phyloP scores from a whole-genome alignment of 2,888 invertebrate genomes.

The Diadegma fenestrale region DNA sequence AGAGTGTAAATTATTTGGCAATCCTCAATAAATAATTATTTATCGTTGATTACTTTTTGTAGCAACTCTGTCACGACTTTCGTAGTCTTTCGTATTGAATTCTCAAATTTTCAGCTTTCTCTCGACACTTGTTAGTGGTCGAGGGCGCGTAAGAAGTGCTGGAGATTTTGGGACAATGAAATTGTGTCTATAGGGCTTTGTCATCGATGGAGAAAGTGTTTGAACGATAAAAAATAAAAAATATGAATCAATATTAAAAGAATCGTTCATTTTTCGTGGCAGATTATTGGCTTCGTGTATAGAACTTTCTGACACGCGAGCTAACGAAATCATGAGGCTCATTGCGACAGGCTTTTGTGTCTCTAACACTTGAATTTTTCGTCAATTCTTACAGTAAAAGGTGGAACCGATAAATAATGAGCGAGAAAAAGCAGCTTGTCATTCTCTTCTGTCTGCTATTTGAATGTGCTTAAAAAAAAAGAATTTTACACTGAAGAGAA shows the following conservation, averaged over 20 bases:
- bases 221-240: neutral
- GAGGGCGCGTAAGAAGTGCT: slow-evolving; percentile 29
- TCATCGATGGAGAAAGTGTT: slow-evolving; percentile 47
- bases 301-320: neutral
- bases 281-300: neutral
- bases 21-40: neutral
- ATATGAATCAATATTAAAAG: neutral
- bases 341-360: neutral
- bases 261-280: neutral
- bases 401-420: neutral
- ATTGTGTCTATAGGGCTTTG: slow-evolving; percentile 55
- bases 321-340: neutral
- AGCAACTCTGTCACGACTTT: slow-evolving; percentile 63
- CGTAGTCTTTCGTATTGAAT: slow-evolving; percentile 34
- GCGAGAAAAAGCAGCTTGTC: slow-evolving; percentile 39
- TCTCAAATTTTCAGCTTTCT: slow-evolving; percentile 77
- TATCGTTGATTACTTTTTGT: slow-evolving; percentile 13
- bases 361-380: neutral
- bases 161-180: slow-evolving; percentile 71
- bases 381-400: neutral
- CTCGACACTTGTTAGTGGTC: slow-evolving; percentile 71
- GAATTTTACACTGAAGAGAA: too few species aligned
- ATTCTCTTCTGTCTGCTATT: slow-evolving; percentile 11
- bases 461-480: slow-evolving; percentile 21
- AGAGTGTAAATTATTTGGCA: slow-evolving; percentile 7